Base-by-base conservation (phyloP, 92 coral and sea anemone species). In the Phenganax subtilis region DNA sequence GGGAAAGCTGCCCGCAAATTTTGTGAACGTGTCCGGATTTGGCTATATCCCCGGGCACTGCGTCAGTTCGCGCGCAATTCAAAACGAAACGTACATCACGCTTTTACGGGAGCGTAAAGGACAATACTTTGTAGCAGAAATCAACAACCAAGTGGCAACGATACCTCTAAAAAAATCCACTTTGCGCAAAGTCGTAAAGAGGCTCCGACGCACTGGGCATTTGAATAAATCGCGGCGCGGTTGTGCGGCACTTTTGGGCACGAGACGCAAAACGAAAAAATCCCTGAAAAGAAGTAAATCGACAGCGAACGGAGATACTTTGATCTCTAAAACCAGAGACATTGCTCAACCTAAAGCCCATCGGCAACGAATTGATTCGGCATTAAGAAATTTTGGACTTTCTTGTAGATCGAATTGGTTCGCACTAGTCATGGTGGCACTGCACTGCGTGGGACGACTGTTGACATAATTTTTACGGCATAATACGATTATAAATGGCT, bases 21-120 rank as follows among this genome's bases (percentile, higher is more conserved):
- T 76, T 74, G 76, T 93, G 37, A 87, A 88, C 70, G 87, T 93
- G 60, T 80, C 93, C 4, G 97, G 97, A 25, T 93, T 93, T 76
- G 93, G 96, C 47, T 72, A 81, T 54, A 85, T 86, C 54, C 87
- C 86, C 12, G 91, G 89, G 25, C 84, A 87, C 55, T 93, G 98
- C 69, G 87, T 89, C 37, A 86, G 77, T 67, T 90, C 98, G 29
- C 77, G 75, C 53, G 98, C 98, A 5, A 82, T 86, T 30, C 84
- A 89, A 54, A 93, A 93, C 89, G 87, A 85, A 77, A 79, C 94
- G 7, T 93, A 93, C 80, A 85, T 93, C 11, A 84, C 88, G 16
- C 87, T 93, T 57, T 62, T 91, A 57, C 81, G 81, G 55, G 57
- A 76, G 56, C 81, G 81, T 12, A 55, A 37, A 47, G 68, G 81